A percentile compares a stretch with the other conserved stretches of the same genome.
Evolutionary conservation across 2,888 invertebrate genomes (phyloP).

Genomic region (Blera fallax): DNA sequence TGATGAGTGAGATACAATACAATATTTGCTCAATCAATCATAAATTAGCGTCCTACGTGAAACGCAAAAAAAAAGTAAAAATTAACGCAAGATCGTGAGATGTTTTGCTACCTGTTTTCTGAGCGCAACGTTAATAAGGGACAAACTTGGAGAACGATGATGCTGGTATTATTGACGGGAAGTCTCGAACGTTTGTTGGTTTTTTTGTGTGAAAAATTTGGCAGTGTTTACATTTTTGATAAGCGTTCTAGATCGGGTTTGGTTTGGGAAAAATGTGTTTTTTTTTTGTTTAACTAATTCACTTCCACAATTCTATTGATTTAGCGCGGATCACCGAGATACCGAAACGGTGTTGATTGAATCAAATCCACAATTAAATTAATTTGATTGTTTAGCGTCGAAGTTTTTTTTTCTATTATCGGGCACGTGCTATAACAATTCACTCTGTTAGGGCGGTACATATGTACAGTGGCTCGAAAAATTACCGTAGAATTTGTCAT

Average conservation of each 20-base stretch:
- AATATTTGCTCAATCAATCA: slow-evolving; percentile 60
- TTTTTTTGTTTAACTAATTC: not conserved
- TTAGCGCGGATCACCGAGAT: slow-evolving; percentile 7
- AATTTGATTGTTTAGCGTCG: not conserved
- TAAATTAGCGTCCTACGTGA: slow-evolving; percentile 53
- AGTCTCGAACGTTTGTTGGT: not conserved
- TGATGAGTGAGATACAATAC: slow-evolving; percentile 30
- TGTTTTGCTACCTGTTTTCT: slow-evolving; percentile 20
- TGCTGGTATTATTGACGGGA: not conserved
- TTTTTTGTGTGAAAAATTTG: not conserved
- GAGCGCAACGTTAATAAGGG: slow-evolving; percentile 14
- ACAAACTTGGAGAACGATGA: slow-evolving; percentile 17
- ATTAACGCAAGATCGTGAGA: slow-evolving; percentile 10
- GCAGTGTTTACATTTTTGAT: slow-evolving; percentile 4
- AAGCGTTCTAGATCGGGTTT: not conserved
- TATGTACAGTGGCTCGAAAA: slow-evolving; percentile 3
- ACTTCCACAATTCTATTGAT: not conserved
- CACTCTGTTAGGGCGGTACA: not conserved
- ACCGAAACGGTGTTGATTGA: slow-evolving; percentile 19
- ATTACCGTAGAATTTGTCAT: not conserved
- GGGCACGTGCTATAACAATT: not conserved
- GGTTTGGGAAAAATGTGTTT: not conserved
- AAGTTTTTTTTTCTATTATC: not conserved
- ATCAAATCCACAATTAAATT: not conserved
- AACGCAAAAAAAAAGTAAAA: slow-evolving; percentile 11